Base-by-base conservation (phyloP, 1,140 invertebrate genomes). In the Tetragnatha versicolor region DNA sequence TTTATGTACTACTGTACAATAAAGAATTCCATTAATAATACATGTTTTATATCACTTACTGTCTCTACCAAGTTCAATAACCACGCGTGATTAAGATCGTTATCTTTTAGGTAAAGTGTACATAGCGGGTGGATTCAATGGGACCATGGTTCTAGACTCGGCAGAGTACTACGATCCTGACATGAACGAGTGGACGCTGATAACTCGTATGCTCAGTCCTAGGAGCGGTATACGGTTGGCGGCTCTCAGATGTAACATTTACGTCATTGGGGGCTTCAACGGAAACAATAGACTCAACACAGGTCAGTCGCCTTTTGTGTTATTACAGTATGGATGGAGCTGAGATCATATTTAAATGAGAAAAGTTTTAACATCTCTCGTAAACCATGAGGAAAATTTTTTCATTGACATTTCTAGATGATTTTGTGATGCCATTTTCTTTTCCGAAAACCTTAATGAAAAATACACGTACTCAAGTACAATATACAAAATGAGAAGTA, bases 191-290 rank as follows among this genome's bases (percentile, higher is more conserved):
- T 94, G 93, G 93, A 91, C 90, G 6, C 89, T 90, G 81, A 90
- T 94, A 47, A 85, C 89, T 9, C 88, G 90, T 5, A 95, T 97
- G 94, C 87, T 89, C 29, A 92, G 90, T 80, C 89, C 92, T 47
- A 86, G 93, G 63, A 93, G 92, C 2, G 93, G 93, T 1, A 91
- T 94, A 0, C 91, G 90, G 12, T 89, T 93, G 80, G 90, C 93
- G 5, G 87, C 91, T 2, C 92, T 91, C 83, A 88, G 90, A 61
- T 89, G 89, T 35, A 89, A 85, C 55, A 81, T 93, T 0, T 94
- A 93, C 83, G 93, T 92, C 1, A 88, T 94, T 49, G 91, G 90
- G 12, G 84, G 93, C 17, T 94, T 93, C 84, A 92, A 93, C 85
- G 92, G 92, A 0, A 89, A 90, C 1, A 89, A 88, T 0, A 87